These are phyloP conservation scores for Sminthopsis crassicaudata DNA, from an alignment of 2,113 vertebrate species.

Conservation along the genomic window DNA sequence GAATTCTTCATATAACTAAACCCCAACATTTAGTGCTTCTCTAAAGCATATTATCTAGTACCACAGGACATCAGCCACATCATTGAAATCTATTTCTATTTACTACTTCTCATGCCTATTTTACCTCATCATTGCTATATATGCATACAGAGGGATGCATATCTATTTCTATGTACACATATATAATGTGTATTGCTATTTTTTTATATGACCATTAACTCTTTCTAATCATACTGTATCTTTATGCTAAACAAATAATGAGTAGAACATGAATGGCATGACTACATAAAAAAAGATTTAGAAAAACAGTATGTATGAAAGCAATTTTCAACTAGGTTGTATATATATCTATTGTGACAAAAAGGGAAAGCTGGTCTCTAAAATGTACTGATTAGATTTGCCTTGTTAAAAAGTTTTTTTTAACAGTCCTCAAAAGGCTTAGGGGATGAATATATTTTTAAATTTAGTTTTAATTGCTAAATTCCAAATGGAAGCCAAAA, in stretches of 20 bases:
- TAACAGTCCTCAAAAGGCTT: slow-evolving; percentile 7
- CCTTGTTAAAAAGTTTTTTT: background rate
- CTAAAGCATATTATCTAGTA: no score
- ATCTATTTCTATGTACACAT: background rate
- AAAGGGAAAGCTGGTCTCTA: background rate
- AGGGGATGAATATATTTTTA: slow-evolving; percentile 21
- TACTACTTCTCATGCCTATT: no score
- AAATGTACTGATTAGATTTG: background rate
- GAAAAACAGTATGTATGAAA: background rate
- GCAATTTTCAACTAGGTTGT: slow-evolving; percentile 37
- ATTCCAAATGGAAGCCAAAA: slow-evolving; percentile 5
- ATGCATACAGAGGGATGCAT: no score
- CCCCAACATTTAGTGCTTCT: no score
- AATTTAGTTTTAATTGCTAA: background rate
- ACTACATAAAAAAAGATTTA: background rate
- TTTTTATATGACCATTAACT: slow-evolving; percentile 10
- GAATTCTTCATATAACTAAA: no score
- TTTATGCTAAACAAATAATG: slow-evolving; percentile 3
- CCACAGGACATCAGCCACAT: no score
- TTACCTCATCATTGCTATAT: no score
- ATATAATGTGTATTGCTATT: background rate
- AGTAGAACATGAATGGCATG: slow-evolving; percentile 12
- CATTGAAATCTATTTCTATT: no score
- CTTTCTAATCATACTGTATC: slow-evolving; percentile 8
- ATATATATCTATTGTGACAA: slow-evolving; percentile 21